Conservation (phyloP, 2,113 vertebrate genomes). For the Pelecanus crispus region DNA sequence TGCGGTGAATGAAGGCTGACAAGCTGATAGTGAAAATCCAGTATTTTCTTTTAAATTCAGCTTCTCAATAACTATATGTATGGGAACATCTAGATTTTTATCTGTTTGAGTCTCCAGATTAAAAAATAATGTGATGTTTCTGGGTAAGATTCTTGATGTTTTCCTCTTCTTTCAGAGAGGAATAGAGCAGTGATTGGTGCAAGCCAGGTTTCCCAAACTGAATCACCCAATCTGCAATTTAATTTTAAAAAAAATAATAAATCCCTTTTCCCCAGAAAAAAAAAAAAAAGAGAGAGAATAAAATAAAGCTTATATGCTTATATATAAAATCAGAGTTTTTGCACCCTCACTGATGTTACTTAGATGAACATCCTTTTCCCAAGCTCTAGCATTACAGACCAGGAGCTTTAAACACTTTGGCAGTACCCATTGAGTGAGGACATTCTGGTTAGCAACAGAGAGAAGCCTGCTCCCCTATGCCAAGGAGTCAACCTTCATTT, state of each 20-base stretch:
- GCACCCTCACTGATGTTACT: background rate
- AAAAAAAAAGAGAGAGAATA: background rate
- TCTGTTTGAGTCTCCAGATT: background rate
- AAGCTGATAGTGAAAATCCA: background rate
- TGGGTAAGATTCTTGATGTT: background rate
- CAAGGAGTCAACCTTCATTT: background rate
- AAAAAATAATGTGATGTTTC: background rate
- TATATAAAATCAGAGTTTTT: background rate
- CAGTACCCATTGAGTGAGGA: background rate
- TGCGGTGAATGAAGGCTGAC: background rate
- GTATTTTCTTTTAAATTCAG: background rate
- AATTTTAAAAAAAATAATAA: background rate
- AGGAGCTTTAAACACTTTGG: background rate
- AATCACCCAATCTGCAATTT: background rate
- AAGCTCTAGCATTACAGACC: background rate
- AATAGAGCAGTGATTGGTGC: background rate
- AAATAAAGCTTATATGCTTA: background rate
- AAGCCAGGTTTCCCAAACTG: background rate
- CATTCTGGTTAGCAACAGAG: background rate
- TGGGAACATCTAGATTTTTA: background rate
- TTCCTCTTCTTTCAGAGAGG: background rate
- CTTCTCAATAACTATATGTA: background rate
- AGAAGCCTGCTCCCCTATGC: background rate
- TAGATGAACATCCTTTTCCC: background rate
- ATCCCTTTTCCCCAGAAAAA: background rate